Evolutionary conservation across 2,113 vertebrate genomes (phyloP).

Genomic region (Lethenteron reissneri): DNA sequence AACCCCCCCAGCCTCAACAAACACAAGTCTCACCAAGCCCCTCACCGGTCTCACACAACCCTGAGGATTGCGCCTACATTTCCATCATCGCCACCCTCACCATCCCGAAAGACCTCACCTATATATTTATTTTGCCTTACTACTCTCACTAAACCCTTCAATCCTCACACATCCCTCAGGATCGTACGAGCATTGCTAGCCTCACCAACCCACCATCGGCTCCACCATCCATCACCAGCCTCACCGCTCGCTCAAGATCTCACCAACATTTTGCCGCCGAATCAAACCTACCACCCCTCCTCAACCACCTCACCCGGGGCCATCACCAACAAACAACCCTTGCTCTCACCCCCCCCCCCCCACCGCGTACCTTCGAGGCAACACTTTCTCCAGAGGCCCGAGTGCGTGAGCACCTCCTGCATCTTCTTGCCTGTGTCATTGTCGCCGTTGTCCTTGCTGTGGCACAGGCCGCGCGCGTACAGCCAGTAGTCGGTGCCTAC

Average conservation of each 20-base stretch:
- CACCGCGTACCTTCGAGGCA: conserved; percentile 49
- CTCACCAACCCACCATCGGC: background rate
- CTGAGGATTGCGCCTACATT: background rate
- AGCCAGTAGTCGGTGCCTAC: conserved; percentile 90
- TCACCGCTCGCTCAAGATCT: background rate
- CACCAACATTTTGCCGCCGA: background rate
- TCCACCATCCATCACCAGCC: background rate
- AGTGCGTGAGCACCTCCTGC: conserved; percentile 65
- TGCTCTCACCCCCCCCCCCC: background rate
- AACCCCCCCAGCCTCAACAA: background rate
- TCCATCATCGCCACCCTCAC: background rate
- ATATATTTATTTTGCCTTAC: background rate
- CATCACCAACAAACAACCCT: background rate
- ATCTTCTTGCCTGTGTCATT: conserved; percentile 59
- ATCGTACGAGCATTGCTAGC: no score
- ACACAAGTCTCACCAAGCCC: background rate
- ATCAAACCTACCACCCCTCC: background rate
- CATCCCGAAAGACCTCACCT: background rate
- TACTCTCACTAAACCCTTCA: background rate
- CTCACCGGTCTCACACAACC: background rate
- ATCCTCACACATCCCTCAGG: background rate
- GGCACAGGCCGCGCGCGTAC: conserved; percentile 66
- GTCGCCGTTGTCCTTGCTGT: conserved; percentile 46
- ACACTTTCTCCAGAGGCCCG: conserved; percentile 73
- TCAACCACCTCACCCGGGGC: background rate